phyloP scores from a whole-genome alignment of 2,888 invertebrate species.

The Torymus texanus region DNA sequence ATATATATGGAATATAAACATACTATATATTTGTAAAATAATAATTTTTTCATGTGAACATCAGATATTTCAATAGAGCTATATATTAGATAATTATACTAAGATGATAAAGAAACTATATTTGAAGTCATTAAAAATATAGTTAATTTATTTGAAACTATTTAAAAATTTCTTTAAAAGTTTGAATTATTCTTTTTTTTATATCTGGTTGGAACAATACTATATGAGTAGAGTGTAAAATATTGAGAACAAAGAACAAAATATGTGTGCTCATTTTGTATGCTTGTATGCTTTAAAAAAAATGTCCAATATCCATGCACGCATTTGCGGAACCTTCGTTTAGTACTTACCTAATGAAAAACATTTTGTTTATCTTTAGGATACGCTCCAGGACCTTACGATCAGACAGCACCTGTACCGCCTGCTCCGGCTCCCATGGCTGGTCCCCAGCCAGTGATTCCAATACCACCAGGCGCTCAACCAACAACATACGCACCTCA shows the following conservation, averaged over 20 bases:
- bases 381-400: constrained; percentile 70
- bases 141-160: too few relatives aligned
- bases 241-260: too few relatives aligned
- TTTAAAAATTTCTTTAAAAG: too few relatives aligned
- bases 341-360: background rate
- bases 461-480: constrained; percentile 70
- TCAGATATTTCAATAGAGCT: too few relatives aligned
- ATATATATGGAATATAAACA: too few relatives aligned
- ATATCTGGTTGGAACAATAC: too few relatives aligned
- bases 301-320: background rate
- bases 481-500: constrained; percentile 63
- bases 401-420: constrained; percentile 69
- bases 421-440: constrained; percentile 67
- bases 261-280: background rate
- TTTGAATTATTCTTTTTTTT: too few relatives aligned
- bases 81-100: too few relatives aligned
- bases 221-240: too few relatives aligned
- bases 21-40: background rate
- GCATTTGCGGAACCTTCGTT: background rate
- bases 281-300: constrained; percentile 15
- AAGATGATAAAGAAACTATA: too few relatives aligned
- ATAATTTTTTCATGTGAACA: too few relatives aligned
- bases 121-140: too few relatives aligned
- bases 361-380: constrained; percentile 58
- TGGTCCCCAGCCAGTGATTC: constrained; percentile 69